These are phyloP conservation scores for Nycticebus coucang DNA, from an alignment of 2,113 vertebrate species.

Conservation along the genomic window DNA sequence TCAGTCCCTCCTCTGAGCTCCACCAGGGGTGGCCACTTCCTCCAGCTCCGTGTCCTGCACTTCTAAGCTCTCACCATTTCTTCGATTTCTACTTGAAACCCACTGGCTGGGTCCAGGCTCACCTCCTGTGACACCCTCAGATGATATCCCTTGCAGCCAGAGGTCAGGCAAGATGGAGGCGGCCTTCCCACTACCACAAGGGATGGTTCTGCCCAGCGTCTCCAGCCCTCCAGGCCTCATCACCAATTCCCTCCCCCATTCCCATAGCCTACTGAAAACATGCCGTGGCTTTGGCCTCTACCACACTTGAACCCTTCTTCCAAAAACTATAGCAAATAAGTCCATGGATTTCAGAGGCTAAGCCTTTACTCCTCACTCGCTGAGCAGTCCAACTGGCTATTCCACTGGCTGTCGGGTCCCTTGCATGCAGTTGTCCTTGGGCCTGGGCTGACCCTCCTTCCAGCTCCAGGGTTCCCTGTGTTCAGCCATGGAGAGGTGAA, in stretches of 20 bases:
- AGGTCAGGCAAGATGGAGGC: not conserved
- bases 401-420: accelerated
- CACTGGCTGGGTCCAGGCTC: accelerated
- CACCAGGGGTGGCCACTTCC: not conserved
- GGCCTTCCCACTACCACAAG: not conserved
- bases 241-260: accelerated
- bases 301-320: not conserved
- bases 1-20: too few species aligned
- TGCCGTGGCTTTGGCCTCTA: too few species aligned
- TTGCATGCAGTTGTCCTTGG: accelerated
- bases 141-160: not conserved
- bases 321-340: not conserved
- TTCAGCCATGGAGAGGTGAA: too few species aligned
- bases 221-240: not conserved
- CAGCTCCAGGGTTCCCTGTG: accelerated
- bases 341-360: accelerated
- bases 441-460: too few species aligned
- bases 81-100: not conserved
- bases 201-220: accelerated
- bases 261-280: not conserved
- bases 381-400: accelerated
- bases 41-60: not conserved
- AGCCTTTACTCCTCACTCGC: not conserved
- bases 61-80: not conserved
- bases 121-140: accelerated